Conservation (phyloP, 1,140 invertebrate genomes). For the Brachionus calyciflorus region DNA sequence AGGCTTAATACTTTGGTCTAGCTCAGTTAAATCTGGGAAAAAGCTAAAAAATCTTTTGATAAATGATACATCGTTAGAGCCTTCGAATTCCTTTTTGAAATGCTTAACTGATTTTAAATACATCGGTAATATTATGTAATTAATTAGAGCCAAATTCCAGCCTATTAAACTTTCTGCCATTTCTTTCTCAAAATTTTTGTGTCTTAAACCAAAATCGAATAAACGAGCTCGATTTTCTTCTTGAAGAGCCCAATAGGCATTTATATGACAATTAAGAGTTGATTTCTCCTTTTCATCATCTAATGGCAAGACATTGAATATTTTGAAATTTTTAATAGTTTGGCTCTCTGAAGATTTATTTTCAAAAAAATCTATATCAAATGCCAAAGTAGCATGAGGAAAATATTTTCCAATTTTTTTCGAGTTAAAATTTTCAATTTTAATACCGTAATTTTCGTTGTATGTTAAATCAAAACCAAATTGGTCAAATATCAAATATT, state of each 20-base stretch:
- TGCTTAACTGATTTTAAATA: background rate
- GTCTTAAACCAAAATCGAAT: conserved; percentile 5
- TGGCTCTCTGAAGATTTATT: background rate
- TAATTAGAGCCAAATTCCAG: conserved; percentile 10
- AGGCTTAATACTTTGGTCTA: background rate
- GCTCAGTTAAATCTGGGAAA: background rate
- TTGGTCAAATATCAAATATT: background rate
- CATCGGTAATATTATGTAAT: background rate
- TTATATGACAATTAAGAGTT: conserved; percentile 4
- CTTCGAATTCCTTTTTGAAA: background rate
- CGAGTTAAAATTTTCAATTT: no score
- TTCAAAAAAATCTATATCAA: background rate
- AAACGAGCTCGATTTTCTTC: conserved; percentile 31
- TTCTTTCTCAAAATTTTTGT: conserved; percentile 10
- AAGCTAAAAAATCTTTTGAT: background rate
- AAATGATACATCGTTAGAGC: background rate
- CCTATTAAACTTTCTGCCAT: background rate
- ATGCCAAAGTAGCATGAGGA: background rate
- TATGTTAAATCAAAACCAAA: conserved; percentile 18
- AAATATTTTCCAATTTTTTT: background rate
- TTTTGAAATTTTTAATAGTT: background rate
- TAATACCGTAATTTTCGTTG: background rate
- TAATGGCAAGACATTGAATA: background rate
- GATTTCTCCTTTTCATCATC: conserved; percentile 6
- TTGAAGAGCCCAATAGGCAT: conserved; percentile 9